phyloP scores from a whole-genome alignment of 2,888 invertebrate species.

The Spodoptera exigua region DNA sequence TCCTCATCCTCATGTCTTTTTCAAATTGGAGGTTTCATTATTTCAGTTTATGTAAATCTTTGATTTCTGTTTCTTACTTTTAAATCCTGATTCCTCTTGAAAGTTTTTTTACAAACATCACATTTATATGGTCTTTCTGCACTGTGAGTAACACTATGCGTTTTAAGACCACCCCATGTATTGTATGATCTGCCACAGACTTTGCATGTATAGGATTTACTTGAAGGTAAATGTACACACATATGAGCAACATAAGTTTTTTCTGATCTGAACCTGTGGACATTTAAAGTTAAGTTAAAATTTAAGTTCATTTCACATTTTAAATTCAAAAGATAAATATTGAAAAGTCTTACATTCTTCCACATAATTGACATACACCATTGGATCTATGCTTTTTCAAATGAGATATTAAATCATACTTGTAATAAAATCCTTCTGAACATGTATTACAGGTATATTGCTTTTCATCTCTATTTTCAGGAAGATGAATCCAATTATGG shows the following conservation, averaged over 20 bases:
- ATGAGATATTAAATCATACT: conserved; percentile 91
- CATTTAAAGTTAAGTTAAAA: conserved; percentile 5
- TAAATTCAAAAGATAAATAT: not conserved
- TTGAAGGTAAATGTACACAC: conserved; percentile 72
- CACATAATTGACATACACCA: conserved; percentile 91
- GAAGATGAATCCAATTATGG: conserved; percentile 89
- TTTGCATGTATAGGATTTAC: conserved; percentile 82
- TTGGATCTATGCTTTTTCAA: conserved; percentile 90
- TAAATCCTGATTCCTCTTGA: conserved; percentile 93
- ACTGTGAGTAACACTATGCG: conserved; percentile 92
- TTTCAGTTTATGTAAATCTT: no score
- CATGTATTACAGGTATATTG: conserved; percentile 89
- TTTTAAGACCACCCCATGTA: conserved; percentile 91
- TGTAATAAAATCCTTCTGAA: conserved; percentile 89
- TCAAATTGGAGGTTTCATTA: no score
- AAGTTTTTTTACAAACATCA: conserved; percentile 91
- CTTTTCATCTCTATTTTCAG: conserved; percentile 66
- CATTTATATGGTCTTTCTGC: conserved; percentile 92
- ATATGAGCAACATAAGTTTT: conserved; percentile 91
- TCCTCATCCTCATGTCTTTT: no score
- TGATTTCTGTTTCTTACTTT: conserved; percentile 82
- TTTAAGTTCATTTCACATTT: not conserved
- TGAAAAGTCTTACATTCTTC: conserved; percentile 89
- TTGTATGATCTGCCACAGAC: conserved; percentile 92
- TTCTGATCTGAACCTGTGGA: conserved; percentile 90